Evolutionary conservation across 2,113 vertebrate species (phyloP).

Genomic region (Myrmecophaga tridactyla): DNA sequence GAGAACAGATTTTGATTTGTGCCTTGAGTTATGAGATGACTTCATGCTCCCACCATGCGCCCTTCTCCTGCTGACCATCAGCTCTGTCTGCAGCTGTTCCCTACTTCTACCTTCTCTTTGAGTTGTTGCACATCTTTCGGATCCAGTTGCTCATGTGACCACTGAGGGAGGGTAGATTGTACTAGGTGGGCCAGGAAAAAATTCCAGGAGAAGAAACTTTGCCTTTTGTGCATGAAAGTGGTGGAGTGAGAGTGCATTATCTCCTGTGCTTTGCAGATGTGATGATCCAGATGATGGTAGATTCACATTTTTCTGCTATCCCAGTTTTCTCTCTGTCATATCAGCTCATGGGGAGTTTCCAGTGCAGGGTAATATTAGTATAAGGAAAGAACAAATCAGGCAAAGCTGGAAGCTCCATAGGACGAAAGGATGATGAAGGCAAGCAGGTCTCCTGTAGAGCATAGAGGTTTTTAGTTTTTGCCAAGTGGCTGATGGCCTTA

Average conservation of each 20-base stretch:
- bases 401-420: not conserved
- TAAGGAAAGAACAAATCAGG: not conserved
- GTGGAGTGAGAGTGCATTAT: no score
- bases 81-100: not conserved
- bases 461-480: not conserved
- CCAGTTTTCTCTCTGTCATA: not conserved
- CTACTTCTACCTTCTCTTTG: not conserved
- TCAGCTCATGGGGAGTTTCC: not conserved
- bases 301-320: not conserved
- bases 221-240: not conserved
- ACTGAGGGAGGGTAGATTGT: not conserved
- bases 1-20: no score
- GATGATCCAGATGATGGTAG: not conserved
- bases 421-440: not conserved
- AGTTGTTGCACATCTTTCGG: not conserved
- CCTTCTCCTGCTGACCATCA: not conserved
- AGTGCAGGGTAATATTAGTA: not conserved
- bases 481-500: not conserved
- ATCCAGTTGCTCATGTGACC: not conserved
- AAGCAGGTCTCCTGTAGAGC: not conserved
- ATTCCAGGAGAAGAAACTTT: not conserved
- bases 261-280: not conserved
- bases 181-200: not conserved
- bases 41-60: not conserved
- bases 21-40: not conserved